Conservation (phyloP, 2,113 vertebrate genomes). For the Micronycteris hirsuta region DNA sequence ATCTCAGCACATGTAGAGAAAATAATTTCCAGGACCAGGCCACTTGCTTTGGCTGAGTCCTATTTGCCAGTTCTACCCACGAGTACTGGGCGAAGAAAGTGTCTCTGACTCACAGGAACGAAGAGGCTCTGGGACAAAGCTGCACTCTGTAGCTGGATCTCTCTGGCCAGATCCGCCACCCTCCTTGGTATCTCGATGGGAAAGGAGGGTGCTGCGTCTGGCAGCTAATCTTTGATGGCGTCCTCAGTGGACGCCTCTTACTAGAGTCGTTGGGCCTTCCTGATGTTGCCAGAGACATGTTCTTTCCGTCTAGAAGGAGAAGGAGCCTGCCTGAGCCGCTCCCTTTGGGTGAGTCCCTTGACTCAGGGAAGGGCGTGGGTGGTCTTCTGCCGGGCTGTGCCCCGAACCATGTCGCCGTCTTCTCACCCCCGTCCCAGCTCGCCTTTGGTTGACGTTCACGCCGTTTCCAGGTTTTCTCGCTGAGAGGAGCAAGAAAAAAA, state of each 20-base stretch:
- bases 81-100: not conserved
- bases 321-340: not conserved
- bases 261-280: fast-evolving
- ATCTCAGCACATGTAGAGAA: not conserved
- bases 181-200: not conserved
- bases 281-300: not conserved
- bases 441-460: not conserved
- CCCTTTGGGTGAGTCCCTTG: not conserved
- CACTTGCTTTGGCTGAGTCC: not conserved
- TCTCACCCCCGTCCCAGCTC: not conserved
- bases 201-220: not conserved
- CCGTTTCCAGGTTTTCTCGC: not conserved
- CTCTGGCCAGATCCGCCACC: not conserved
- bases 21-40: not conserved
- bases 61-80: not conserved
- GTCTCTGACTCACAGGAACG: not conserved
- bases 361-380: not conserved
- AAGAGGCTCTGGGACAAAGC: not conserved
- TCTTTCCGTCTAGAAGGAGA: not conserved
- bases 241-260: fast-evolving
- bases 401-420: not conserved
- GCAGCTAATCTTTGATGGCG: not conserved
- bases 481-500: not conserved
- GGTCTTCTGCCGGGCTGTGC: not conserved
- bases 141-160: not conserved